A percentile compares a stretch with the other conserved stretches of the same genome.
Conservation (phyloP, 92 coral and sea anemone genomes). For the Epizoanthus ramosus region DNA sequence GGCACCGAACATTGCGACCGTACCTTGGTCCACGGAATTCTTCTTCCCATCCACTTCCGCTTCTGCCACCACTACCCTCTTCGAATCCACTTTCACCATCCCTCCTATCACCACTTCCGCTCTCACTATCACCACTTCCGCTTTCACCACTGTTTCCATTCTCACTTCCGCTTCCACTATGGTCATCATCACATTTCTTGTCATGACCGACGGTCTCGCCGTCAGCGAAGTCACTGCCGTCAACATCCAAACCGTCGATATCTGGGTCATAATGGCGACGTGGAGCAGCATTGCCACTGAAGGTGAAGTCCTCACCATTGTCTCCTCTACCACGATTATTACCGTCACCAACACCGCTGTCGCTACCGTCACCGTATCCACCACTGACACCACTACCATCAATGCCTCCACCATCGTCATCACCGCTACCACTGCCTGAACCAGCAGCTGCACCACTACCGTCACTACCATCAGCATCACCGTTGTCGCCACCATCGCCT, state of each 20-base stretch:
- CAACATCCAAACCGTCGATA: neutral
- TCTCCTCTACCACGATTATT: slow-evolving; percentile 16
- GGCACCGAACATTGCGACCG: neutral
- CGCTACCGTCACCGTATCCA: slow-evolving; percentile 3
- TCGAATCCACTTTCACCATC: neutral
- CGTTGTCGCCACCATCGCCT: neutral
- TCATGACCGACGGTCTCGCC: slow-evolving; percentile 11
- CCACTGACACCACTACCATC: neutral
- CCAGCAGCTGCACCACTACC: slow-evolving; percentile 4
- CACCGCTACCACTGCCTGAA: neutral
- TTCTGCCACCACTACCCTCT: neutral
- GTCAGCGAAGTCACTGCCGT: neutral
- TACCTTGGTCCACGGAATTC: neutral
- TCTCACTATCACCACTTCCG: neutral
- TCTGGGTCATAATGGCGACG: neutral
- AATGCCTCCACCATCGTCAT: neutral
- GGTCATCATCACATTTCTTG: neutral
- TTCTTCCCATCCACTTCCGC: neutral
- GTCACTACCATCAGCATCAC: neutral
- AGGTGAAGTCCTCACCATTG: neutral
- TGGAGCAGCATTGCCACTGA: no score
- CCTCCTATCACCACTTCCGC: neutral
- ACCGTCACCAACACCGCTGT: neutral
- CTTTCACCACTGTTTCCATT: neutral
- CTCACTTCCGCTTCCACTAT: neutral